Conservation (phyloP, 2,797 vertebrate species). For the Leucoraja ocellata region DNA sequence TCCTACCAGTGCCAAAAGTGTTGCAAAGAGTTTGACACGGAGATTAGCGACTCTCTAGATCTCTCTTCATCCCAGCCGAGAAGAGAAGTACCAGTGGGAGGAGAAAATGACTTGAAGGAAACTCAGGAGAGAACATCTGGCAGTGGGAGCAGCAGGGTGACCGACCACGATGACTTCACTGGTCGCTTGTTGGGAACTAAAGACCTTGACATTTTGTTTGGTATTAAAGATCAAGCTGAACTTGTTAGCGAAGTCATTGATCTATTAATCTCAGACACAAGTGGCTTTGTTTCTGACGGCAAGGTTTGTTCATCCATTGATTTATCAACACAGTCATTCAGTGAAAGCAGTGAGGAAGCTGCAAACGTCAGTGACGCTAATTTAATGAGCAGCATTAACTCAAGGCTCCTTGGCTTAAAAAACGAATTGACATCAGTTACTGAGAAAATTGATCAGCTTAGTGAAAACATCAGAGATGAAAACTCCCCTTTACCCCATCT, state of each 20-base stretch:
- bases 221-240: conserved; percentile 78
- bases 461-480: conserved; percentile 57
- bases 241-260: conserved; percentile 86
- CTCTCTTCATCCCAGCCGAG: conserved; percentile 69
- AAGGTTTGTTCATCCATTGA: conserved; percentile 72
- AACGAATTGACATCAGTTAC: conserved; percentile 76
- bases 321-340: conserved; percentile 59
- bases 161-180: conserved; percentile 43
- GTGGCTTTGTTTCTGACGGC: conserved; percentile 70
- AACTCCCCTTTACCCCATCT: conserved; percentile 47
- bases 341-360: conserved; percentile 62
- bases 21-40: conserved; percentile 79
- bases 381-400: conserved; percentile 75
- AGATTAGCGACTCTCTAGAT: conserved; percentile 84
- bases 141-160: conserved; percentile 43
- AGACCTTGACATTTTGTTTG: conserved; percentile 74
- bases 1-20: conserved; percentile 75
- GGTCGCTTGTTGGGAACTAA: conserved; percentile 63
- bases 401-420: conserved; percentile 76
- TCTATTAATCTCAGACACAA: conserved; percentile 76
- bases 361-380: conserved; percentile 67
- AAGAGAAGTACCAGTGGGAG: conserved; percentile 59
- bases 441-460: conserved; percentile 70
- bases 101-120: conserved; percentile 58
- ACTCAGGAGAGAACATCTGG: conserved; percentile 53